Evolutionary conservation across 2,113 vertebrate genomes (phyloP).

Genomic region (Montifringilla adamsi): DNA sequence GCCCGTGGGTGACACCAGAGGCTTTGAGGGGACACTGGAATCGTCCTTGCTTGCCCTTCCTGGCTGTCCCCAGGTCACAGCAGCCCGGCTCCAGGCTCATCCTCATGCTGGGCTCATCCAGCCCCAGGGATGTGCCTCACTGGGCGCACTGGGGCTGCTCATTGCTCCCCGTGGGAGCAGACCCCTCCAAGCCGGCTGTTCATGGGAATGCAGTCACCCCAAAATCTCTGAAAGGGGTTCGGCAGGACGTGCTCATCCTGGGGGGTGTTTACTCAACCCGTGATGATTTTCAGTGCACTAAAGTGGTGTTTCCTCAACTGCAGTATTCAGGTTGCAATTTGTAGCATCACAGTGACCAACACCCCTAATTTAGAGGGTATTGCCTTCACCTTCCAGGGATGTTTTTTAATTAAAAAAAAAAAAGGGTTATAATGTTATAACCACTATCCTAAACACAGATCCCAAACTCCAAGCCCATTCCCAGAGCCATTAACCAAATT

Average conservation of each 20-base stretch:
- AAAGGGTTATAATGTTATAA: rapidly evolving
- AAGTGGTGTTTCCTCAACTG: not conserved
- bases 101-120: rapidly evolving
- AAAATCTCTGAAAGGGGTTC: not conserved
- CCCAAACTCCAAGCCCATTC: not conserved
- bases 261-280: not conserved
- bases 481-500: not conserved
- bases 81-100: not conserved
- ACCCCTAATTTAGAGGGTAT: not conserved
- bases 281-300: not conserved
- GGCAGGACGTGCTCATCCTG: rapidly evolving
- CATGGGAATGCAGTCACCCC: not conserved
- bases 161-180: not conserved
- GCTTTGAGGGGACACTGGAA: not conserved
- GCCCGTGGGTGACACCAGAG: not conserved
- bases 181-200: not conserved
- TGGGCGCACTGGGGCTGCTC: not conserved
- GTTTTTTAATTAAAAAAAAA: not conserved
- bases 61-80: not conserved
- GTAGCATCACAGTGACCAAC: not conserved
- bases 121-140: not conserved
- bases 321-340: not conserved
- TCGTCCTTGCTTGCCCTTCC: not conserved
- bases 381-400: not conserved
- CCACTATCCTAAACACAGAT: not conserved